Conservation (phyloP, 2,888 invertebrate species). For the Pyrocoelia pectoralis region DNA sequence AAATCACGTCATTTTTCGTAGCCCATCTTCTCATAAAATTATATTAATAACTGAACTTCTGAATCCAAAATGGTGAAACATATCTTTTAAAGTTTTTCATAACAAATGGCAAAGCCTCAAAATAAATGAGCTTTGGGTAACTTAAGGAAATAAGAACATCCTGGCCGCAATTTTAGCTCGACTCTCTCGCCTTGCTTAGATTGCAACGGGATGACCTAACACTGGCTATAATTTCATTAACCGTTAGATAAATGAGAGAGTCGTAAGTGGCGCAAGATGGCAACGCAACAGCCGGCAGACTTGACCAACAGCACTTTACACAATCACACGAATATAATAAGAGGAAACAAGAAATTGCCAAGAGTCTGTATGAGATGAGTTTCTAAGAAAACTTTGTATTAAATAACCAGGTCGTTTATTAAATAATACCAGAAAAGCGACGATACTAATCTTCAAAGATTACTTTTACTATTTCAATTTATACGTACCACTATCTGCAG, state of each 20-base stretch:
- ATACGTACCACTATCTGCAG: no score
- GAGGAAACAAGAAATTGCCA: constrained; percentile 46
- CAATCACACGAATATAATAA: constrained; percentile 51
- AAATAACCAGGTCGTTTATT: constrained; percentile 29
- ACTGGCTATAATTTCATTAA: constrained; percentile 67
- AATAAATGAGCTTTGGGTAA: constrained; percentile 47
- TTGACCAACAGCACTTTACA: constrained; percentile 49
- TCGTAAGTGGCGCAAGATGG: constrained; percentile 50
- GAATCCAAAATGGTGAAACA: constrained; percentile 7
- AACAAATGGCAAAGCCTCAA: constrained; percentile 43
- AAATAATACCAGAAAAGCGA: constrained; percentile 20
- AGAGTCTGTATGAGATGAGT: constrained; percentile 39
- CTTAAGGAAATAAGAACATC: constrained; percentile 45
- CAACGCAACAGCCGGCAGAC: constrained; percentile 50
- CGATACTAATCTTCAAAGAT: background rate
- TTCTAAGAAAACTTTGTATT: constrained; percentile 34
- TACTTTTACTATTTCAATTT: background rate
- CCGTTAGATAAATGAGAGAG: constrained; percentile 64
- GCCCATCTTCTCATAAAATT: background rate
- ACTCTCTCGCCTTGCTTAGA: constrained; percentile 49
- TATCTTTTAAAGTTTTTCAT: constrained; percentile 6
- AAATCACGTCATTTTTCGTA: constrained; percentile 6
- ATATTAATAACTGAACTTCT: constrained; percentile 7
- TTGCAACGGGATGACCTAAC: constrained; percentile 55
- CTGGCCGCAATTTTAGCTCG: constrained; percentile 46